These are phyloP conservation scores for Pollimyrus isidori DNA, from an alignment of 2,113 vertebrate genomes.

Conservation along the genomic window DNA sequence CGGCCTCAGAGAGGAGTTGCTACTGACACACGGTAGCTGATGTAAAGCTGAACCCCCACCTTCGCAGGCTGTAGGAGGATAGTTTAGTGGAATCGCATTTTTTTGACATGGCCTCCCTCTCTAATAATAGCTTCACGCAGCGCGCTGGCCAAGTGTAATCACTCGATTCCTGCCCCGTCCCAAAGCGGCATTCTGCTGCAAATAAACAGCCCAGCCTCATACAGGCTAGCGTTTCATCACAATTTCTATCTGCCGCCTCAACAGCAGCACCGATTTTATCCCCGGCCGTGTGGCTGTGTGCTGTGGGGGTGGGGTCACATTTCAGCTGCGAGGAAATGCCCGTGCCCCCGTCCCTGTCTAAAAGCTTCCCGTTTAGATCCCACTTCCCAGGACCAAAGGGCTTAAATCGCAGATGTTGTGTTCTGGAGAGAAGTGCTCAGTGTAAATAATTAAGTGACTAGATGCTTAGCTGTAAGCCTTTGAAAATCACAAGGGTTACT, in stretches of 20 bases:
- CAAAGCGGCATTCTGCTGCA: not conserved
- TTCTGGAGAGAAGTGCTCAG: not conserved
- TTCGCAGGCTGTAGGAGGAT: too few relatives aligned
- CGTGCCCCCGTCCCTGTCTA: not conserved
- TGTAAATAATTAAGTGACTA: not conserved
- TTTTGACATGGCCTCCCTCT: not conserved
- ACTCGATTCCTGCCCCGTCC: not conserved
- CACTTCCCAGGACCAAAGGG: not conserved
- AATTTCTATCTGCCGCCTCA: not conserved
- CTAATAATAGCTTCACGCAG: not conserved
- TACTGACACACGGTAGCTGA: not conserved
- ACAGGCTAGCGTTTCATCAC: not conserved
- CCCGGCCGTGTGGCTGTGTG: not conserved
- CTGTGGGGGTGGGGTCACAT: not conserved
- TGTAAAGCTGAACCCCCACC: not conserved
- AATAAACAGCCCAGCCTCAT: not conserved
- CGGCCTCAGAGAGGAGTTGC: not conserved
- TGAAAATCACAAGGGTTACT: not conserved
- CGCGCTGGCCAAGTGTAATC: not conserved
- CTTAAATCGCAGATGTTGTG: not conserved
- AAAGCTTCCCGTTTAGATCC: not conserved
- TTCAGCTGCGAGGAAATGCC: not conserved
- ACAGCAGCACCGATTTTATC: not conserved
- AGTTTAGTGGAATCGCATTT: not conserved
- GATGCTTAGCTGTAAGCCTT: not conserved